Percentiles rank a stretch among this genome's conserved stretches.
These are phyloP conservation scores for Acronicta leporina DNA, from an alignment of 2,888 invertebrate species.

Conservation along the genomic window DNA sequence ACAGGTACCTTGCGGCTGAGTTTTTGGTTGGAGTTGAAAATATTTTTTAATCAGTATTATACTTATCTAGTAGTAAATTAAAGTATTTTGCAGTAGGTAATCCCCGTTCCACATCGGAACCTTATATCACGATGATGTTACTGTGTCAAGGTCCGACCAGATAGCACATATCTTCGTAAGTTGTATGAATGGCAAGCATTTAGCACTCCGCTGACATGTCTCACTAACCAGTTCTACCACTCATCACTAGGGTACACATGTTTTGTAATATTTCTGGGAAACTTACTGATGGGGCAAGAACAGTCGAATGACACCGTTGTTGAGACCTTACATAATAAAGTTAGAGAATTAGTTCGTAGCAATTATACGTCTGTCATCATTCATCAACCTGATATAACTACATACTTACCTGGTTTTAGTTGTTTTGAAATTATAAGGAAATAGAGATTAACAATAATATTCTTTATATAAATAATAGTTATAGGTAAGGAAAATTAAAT, in stretches of 20 bases:
- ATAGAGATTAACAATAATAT: no score
- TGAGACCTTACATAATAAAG: conserved; percentile 16
- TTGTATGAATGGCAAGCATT: conserved; percentile 33
- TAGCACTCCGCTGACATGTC: conserved; percentile 31
- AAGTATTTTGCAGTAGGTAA: conserved; percentile 3
- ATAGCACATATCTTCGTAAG: conserved; percentile 37
- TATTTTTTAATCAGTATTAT: background rate
- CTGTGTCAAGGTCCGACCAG: conserved; percentile 46
- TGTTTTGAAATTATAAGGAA: no score
- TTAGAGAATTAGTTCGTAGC: no score
- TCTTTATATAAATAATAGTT: no score
- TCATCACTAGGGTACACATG: conserved; percentile 38
- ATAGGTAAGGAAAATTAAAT: no score
- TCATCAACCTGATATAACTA: no score
- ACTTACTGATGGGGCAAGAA: conserved; percentile 23
- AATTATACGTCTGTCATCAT: no score
- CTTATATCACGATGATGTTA: conserved; percentile 25
- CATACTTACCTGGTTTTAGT: no score
- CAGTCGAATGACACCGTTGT: conserved; percentile 20
- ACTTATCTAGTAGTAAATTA: background rate
- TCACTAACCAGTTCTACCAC: conserved; percentile 43
- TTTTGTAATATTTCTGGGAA: conserved; percentile 34
- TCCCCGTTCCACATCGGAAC: conserved; percentile 22
- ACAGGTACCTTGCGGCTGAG: no score
- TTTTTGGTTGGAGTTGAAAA: no score